Evolutionary conservation across 2,797 vertebrate species (phyloP).

Genomic region (Apogon hyalosoma): DNA sequence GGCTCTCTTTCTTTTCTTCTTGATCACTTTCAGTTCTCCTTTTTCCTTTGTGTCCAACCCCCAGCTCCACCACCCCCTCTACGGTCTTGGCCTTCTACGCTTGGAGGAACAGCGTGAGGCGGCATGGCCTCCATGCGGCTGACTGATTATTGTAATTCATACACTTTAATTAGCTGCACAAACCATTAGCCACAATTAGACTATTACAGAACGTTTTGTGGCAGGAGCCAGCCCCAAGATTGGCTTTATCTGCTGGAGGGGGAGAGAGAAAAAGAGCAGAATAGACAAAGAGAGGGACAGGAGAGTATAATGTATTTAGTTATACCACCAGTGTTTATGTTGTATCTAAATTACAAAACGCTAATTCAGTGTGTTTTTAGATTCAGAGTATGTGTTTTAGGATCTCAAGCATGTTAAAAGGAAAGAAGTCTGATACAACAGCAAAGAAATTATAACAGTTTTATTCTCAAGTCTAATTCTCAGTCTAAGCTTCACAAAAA

Average conservation of each 20-base stretch:
- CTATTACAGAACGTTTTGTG: slow-evolving; percentile 99
- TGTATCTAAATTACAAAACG: slow-evolving; percentile 24
- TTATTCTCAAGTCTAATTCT: slow-evolving; percentile 2
- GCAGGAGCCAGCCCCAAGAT: slow-evolving; percentile 85
- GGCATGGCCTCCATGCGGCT: slow-evolving; percentile 87
- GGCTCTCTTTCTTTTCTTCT: slow-evolving; percentile 40
- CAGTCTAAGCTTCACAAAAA: slow-evolving; percentile 1
- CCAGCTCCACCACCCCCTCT: slow-evolving; percentile 31
- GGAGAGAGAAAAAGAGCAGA: slow-evolving; percentile 20
- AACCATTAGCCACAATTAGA: slow-evolving; percentile 99
- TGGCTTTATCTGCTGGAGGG: slow-evolving; percentile 74
- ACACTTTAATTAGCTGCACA: slow-evolving; percentile 99
- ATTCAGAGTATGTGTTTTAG: background rate
- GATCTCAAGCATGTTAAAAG: background rate
- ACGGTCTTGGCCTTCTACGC: slow-evolving; percentile 68
- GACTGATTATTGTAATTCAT: slow-evolving; percentile 99
- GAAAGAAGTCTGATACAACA: slow-evolving; percentile 1
- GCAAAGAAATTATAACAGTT: background rate
- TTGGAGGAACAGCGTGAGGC: slow-evolving; percentile 75
- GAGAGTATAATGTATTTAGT: slow-evolving; percentile 35
- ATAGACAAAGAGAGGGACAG: slow-evolving; percentile 10
- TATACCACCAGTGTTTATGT: slow-evolving; percentile 26
- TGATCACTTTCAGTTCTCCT: slow-evolving; percentile 64
- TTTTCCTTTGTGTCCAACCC: slow-evolving; percentile 32
- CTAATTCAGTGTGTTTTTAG: slow-evolving; percentile 13